Evolutionary conservation across 2,888 invertebrate species (phyloP), one percentile per base, ranked within the genome.

Genomic region (Pterostichus madidus): DNA sequence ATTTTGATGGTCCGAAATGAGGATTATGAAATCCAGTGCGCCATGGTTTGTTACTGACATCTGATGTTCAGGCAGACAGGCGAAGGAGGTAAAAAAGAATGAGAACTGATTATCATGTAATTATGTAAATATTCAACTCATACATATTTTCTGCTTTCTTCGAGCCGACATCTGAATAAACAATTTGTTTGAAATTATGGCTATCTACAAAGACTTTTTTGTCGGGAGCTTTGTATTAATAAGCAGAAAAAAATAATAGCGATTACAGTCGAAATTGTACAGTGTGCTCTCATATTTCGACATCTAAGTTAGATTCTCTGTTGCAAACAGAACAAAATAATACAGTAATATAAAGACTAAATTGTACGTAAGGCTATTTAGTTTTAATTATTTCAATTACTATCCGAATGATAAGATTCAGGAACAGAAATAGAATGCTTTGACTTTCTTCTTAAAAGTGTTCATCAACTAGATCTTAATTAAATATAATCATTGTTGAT

Each of bases 41-140:
- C 49, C 46, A 13, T 8, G 49, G n/a, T 13, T 35, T 64, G 64
- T 39, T 64, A 49, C 64, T 64, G 64, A 64, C 64, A 32, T 64
- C 64, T 17, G 56, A 56, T 56, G 5, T 49, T 49, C n/a, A 49
- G 39, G 0, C 39, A 39, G 24, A 24, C 24, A 24, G 24, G 24
- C 1, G 24, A 24, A 24, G 39, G 49, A 49, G 49, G 49, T 49
- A 49, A 31, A 64, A 64, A 64, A 64, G 24, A 8, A 35, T 2
- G 32, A 35, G 32, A n/a, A 35, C 64, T 64, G 64, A 64, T 64
- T 64, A 64, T 64, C 64, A 64, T 64, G 64, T 64, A 64, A 64
- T 64, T 64, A 64, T 64, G 64, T 64, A 64, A 64, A 64, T 64
- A 35, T 35, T 6, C 5, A 64, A 5, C 35, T 64, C 64, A 64